Base-by-base conservation (phyloP, 2,797 vertebrate species). In the Acanthornis magna region DNA sequence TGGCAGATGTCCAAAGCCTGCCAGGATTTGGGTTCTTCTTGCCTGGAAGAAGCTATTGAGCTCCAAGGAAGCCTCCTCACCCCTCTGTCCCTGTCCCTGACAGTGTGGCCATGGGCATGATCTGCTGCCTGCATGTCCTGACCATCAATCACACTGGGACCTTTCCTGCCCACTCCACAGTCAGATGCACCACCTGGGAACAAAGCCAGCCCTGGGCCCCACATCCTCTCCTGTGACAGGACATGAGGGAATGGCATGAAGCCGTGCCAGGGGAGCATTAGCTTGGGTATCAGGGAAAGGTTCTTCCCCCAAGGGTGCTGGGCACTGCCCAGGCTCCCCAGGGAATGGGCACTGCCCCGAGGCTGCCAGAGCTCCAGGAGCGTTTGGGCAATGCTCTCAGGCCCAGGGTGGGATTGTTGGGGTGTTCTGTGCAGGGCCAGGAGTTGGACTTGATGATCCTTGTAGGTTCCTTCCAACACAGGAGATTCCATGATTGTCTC, bases 311-410 rank as follows among this genome's bases (percentile, higher is more conserved):
- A 57, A 70, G 57, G 2, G 8, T 70, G 57, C 1, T 29, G 16
- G 9, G 65, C 65, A 38, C 57, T 63, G 63, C 8, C 21, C 36
- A 57, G 57, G 48, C 50, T 70, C 19, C 43, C 43, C 87, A 51
- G 63, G 57, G 42, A 75, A 61, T 38, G 71, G 19, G 1, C 63
- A 70, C 0, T 0, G 32, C 32, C 11, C 32, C 1, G 0, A 45
- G 57, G 32, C 55, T 82, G 42, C 29, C 71, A 63, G 32, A 70
- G 57, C 57, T 50, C 43, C 14, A 36, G 36, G 23, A 21, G 36
- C 0, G 0, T 22, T 70, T 38, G 27, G 36, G 19, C 16, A 63
- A 0, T 0, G 0, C 32, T 43, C 3, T 2, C 16, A 88, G 48
- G 22, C 20, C 0, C 65, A 71, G 8, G 29, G 8, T 71, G 27